Evolutionary conservation across 2,888 invertebrate species (phyloP).

Genomic region (Cephus nigrinus): DNA sequence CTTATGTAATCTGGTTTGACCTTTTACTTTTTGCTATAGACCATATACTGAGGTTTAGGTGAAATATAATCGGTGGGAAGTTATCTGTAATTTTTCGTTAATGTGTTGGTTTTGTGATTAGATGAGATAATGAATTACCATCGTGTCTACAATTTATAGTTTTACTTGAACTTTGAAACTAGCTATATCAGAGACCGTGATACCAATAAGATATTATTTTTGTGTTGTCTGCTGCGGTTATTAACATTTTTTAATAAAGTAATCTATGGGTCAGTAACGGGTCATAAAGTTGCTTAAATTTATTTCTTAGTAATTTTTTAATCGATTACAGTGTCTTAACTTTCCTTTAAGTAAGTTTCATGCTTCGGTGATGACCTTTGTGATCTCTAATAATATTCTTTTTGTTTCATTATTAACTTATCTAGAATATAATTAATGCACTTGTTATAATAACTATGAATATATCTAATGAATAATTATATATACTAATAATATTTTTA

Average conservation of each 20-base stretch:
- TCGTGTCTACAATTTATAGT: background rate
- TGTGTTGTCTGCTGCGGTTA: background rate
- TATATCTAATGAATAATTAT: background rate
- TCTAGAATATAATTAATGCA: background rate
- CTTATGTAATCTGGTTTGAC: background rate
- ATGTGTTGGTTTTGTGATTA: background rate
- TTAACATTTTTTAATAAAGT: background rate
- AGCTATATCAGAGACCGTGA: too few species aligned
- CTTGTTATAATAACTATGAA: background rate
- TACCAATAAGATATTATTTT: background rate
- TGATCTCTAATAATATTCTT: background rate
- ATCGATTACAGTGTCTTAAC: background rate
- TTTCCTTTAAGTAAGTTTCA: background rate
- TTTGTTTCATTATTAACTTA: background rate
- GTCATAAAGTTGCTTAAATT: background rate
- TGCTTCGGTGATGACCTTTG: background rate
- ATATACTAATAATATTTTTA: background rate
- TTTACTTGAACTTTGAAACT: background rate
- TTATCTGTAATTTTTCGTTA: background rate
- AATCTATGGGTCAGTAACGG: background rate
- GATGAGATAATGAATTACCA: background rate
- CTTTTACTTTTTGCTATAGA: background rate
- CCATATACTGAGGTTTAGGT: background rate
- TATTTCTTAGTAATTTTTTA: background rate
- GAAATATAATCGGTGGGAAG: background rate